Percentiles rank a stretch among this genome's conserved stretches.
These are phyloP conservation scores for Channa striata DNA, from an alignment of 2,797 vertebrate genomes.

Conservation along the genomic window DNA sequence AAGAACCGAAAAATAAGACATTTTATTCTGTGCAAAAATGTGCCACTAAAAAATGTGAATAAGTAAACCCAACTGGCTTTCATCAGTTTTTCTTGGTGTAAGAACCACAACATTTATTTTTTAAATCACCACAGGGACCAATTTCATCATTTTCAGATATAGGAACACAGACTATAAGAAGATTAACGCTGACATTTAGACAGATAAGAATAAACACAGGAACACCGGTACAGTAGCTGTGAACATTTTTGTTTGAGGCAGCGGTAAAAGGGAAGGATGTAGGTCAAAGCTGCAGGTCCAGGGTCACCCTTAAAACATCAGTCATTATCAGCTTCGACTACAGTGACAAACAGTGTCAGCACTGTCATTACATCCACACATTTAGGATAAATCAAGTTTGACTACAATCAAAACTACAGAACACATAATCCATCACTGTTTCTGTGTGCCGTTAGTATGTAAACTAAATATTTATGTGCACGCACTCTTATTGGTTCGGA, in stretches of 20 bases:
- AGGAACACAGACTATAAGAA: slow-evolving; percentile 3
- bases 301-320: slow-evolving; percentile 43
- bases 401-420: slow-evolving; percentile 40
- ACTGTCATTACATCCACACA: slow-evolving; percentile 41
- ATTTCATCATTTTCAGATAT: background rate
- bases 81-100: background rate
- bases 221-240: background rate
- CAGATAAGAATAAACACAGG: slow-evolving; percentile 19
- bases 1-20: slow-evolving; percentile 14
- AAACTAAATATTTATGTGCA: slow-evolving; percentile 26
- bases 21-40: slow-evolving; percentile 5
- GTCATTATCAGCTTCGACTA: slow-evolving; percentile 38
- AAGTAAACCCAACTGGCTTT: background rate
- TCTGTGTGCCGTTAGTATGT: slow-evolving; percentile 11
- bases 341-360: slow-evolving; percentile 48
- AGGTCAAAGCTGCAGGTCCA: slow-evolving; percentile 42
- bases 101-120: background rate
- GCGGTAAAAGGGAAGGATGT: slow-evolving; percentile 49
- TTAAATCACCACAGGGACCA: background rate
- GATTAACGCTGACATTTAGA: slow-evolving; percentile 8
- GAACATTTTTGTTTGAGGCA: slow-evolving; percentile 22
- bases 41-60: background rate
- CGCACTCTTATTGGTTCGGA: slow-evolving; percentile 2
- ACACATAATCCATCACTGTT: slow-evolving; percentile 33
- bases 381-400: slow-evolving; percentile 31